A percentile compares a stretch with the other conserved stretches of the same genome.
Conservation (phyloP, 2,888 invertebrate genomes). For the Hirtodrosophila cameraria region DNA sequence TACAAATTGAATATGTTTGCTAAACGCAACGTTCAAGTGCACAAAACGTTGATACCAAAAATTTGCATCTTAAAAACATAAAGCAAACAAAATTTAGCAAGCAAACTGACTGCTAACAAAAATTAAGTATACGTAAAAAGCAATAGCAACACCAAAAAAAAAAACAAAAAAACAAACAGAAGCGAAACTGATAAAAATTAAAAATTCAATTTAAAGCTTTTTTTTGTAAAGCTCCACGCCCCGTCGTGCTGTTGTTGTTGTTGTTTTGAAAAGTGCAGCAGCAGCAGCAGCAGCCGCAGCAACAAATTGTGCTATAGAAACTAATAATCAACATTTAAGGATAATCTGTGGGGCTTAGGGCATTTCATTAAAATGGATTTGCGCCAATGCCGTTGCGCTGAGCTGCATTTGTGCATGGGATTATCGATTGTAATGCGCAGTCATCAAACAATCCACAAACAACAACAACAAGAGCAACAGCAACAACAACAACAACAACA, state of each 20-base stretch:
- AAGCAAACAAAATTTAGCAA: background rate
- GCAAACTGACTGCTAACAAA: background rate
- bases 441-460: slow-evolving; percentile 64
- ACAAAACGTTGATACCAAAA: slow-evolving; percentile 7
- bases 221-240: slow-evolving; percentile 51
- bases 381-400: slow-evolving; percentile 64
- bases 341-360: slow-evolving; percentile 56
- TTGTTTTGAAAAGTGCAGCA: slow-evolving; percentile 36
- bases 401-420: slow-evolving; percentile 73
- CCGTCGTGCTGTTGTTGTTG: slow-evolving; percentile 32
- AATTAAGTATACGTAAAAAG: background rate
- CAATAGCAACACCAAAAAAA: background rate
- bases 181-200: slow-evolving; percentile 37
- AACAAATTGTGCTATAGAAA: slow-evolving; percentile 26
- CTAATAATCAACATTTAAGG: slow-evolving; percentile 62
- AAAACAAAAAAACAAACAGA: slow-evolving; percentile 5
- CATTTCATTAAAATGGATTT: slow-evolving; percentile 76
- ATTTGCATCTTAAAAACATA: background rate
- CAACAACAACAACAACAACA: slow-evolving; percentile 20
- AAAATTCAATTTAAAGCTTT: slow-evolving; percentile 51
- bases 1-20: slow-evolving; percentile 23
- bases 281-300: slow-evolving; percentile 16
- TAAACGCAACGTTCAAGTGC: slow-evolving; percentile 26
- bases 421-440: slow-evolving; percentile 77
- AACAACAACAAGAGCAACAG: slow-evolving; percentile 33